phyloP scores from a whole-genome alignment of 2,113 vertebrate species.

The Addax nasomaculatus region DNA sequence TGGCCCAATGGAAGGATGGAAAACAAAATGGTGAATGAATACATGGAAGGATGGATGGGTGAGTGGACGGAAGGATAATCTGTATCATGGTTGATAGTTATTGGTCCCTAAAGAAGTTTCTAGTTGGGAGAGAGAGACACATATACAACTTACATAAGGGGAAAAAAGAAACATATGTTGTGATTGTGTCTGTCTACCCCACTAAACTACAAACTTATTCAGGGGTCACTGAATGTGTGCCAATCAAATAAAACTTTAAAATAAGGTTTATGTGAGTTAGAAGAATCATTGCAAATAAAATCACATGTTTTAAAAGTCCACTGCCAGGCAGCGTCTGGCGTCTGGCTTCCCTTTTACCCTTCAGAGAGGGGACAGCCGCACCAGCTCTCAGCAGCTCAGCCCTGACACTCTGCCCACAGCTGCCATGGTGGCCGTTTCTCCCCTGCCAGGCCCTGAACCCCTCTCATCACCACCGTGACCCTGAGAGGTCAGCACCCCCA shows the following conservation, averaged over 20 bases:
- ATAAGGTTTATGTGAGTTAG: neutral
- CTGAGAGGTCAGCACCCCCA: neutral
- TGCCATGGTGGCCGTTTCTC: fast-evolving
- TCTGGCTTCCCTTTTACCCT: neutral
- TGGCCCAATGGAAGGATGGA: neutral
- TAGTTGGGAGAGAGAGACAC: neutral
- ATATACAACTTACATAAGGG: neutral
- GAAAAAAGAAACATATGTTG: fast-evolving
- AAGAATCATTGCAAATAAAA: neutral
- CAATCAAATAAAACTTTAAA: neutral
- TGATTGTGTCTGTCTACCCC: neutral
- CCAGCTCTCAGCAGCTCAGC: neutral
- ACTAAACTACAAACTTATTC: neutral
- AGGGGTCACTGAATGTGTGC: fast-evolving
- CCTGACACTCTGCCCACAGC: fast-evolving
- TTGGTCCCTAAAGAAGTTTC: neutral
- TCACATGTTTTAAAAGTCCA: neutral
- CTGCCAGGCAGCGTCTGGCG: neutral
- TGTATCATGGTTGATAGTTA: neutral
- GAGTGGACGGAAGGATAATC: neutral
- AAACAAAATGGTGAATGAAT: neutral
- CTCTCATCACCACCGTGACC: no score
- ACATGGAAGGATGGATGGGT: neutral
- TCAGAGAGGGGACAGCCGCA: neutral
- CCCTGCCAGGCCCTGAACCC: neutral